phyloP scores from a whole-genome alignment of 2,888 invertebrate species.

The Diadegma fenestrale region DNA sequence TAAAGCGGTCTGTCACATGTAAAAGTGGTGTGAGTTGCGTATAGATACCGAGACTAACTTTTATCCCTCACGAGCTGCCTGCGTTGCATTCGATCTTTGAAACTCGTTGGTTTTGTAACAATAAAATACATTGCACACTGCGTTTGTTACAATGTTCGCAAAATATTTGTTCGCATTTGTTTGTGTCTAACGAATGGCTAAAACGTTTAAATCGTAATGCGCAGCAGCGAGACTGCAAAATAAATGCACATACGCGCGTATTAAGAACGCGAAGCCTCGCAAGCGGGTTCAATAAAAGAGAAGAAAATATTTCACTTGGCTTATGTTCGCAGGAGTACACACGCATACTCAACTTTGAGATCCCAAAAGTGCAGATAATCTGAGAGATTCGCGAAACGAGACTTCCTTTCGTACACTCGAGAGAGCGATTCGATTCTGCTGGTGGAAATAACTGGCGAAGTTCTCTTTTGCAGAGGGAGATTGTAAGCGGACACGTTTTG shows the following conservation, averaged over 20 bases:
- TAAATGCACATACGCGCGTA: background rate
- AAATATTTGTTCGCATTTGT: background rate
- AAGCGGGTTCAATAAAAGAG: background rate
- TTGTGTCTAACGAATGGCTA: background rate
- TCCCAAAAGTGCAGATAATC: constrained; percentile 51
- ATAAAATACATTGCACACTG: constrained; percentile 35
- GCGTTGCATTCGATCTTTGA: constrained; percentile 40
- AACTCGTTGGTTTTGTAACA: constrained; percentile 38
- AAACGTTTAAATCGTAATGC: background rate
- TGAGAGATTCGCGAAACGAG: constrained; percentile 32
- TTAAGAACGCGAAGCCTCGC: background rate
- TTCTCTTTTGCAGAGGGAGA: constrained; percentile 56
- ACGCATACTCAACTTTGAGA: constrained; percentile 30
- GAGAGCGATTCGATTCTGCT: constrained; percentile 48
- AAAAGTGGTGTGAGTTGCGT: constrained; percentile 49
- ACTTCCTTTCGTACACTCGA: constrained; percentile 23
- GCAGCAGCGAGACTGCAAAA: background rate
- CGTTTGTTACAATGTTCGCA: background rate
- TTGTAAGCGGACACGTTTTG: constrained; percentile 68
- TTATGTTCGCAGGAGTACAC: background rate
- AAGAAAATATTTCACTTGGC: constrained; percentile 15
- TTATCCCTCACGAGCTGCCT: constrained; percentile 25
- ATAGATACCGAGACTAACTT: constrained; percentile 54
- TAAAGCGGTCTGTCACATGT: constrained; percentile 70
- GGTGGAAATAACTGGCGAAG: constrained; percentile 66